Base-by-base conservation (phyloP, 2,797 vertebrate genomes). In the Bradypus variegatus region DNA sequence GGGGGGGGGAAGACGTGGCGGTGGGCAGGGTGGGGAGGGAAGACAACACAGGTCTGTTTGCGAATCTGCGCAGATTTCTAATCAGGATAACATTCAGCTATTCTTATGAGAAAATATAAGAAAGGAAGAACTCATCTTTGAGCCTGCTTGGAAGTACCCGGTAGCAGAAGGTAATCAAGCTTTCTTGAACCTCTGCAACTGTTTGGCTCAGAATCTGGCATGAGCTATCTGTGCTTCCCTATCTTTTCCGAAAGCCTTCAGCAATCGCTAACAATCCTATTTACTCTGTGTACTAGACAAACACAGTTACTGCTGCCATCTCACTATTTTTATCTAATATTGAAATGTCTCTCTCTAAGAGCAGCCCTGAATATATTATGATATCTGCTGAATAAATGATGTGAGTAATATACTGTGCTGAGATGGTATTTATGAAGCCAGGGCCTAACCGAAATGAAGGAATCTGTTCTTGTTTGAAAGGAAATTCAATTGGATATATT, bases 301-400 rank as follows among this genome's bases (percentile, higher is more conserved):
- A 95, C 93, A 95, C 92, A 70, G 94, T 92, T 77, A 76, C 93
- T 1, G 27, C 55, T 18, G 41, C 92, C 96, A 95, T 94, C 95
- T 95, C 93, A 89, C 96, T 97, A 96, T 97, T 97, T 97, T 97
- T 96, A 96, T 95, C 96, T 96, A 91, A 93, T 97, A 94, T 96
- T 96, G 97, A 97, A 97, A 96, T 96, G 97, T 96, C 48, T 96
- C 85, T 96, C 94, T 88, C 92, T 96, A 83, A 81, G 88, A 96
- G 91, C 96, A 93, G 94, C 96, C 96, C 93, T 87, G 97, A 97
- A 97, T 97, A 95, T 96, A 97, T 96, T 96, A 95, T 96, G 97
- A 96, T 97, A 97, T 93, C 95, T 91, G 95, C 89, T 96, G 96
- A 97, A 97, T 97, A 97, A 96, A 96, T 96, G 97, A 95, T 95